These are phyloP conservation scores for Schlechtendalia chinensis DNA, from an alignment of 1,140 invertebrate genomes.

Conservation along the genomic window DNA sequence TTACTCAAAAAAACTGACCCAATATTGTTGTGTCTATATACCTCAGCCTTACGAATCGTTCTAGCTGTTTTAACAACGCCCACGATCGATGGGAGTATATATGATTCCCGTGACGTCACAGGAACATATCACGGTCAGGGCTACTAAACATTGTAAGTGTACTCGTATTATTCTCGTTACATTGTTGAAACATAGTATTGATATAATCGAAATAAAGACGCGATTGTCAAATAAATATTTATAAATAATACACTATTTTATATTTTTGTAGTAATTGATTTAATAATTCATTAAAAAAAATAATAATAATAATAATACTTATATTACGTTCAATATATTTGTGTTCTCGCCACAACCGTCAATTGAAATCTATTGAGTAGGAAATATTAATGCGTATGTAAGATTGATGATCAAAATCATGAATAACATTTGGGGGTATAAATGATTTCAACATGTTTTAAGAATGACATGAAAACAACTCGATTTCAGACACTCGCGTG, in stretches of 20 bases:
- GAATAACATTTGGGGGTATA: constrained; percentile 1
- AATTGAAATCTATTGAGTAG: not conserved
- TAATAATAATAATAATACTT: not conserved
- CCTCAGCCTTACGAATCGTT: constrained; percentile 24
- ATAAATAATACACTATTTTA: not conserved
- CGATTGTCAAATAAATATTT: not conserved
- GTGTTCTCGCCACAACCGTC: not conserved
- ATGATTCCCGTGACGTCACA: constrained; percentile 40
- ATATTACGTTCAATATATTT: not conserved
- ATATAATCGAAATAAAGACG: not conserved
- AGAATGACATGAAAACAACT: not conserved
- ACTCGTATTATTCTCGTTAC: not conserved
- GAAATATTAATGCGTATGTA: not conserved
- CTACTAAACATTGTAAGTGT: constrained; percentile 44
- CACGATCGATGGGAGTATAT: constrained; percentile 48
- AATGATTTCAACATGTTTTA: not conserved
- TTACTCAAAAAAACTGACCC: constrained; percentile 16
- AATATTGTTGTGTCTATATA: constrained; percentile 24
- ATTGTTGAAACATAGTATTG: not conserved
- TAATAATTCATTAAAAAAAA: not conserved
- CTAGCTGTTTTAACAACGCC: constrained; percentile 47
- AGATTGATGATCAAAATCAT: constrained; percentile 3
- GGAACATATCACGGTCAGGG: constrained; percentile 47
- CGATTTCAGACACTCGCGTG: not conserved
- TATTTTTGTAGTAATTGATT: constrained; percentile 1